A percentile compares a stretch with the other conserved stretches of the same genome.
Conservation (phyloP, 2,888 invertebrate genomes). For the Nineta flava region DNA sequence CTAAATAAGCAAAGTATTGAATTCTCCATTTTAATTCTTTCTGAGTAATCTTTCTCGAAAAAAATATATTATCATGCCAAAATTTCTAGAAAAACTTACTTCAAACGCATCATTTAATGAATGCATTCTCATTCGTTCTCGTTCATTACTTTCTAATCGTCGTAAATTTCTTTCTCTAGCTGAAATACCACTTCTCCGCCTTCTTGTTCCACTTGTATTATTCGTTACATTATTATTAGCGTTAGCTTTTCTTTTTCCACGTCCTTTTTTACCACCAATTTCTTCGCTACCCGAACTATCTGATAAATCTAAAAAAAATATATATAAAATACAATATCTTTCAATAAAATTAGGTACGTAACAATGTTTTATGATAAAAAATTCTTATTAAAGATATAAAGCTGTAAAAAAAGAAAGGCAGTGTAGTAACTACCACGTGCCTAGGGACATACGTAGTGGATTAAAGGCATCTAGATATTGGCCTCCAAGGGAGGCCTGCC, state of each 20-base stretch:
- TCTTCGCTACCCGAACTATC: constrained; percentile 6
- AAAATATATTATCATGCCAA: too few relatives aligned
- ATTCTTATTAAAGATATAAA: too few relatives aligned
- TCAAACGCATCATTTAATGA: constrained; percentile 65
- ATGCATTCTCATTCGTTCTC: constrained; percentile 68
- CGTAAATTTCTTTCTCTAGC: constrained; percentile 54
- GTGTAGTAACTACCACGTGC: too few relatives aligned
- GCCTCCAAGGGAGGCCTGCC: too few relatives aligned
- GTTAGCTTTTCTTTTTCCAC: constrained; percentile 21
- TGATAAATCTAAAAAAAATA: constrained; percentile 4
- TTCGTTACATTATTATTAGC: constrained; percentile 22
- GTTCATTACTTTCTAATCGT: constrained; percentile 60
- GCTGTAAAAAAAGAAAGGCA: too few relatives aligned
- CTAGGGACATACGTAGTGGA: too few relatives aligned
- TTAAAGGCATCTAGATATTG: too few relatives aligned
- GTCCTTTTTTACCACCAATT: constrained; percentile 9
- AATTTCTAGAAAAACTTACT: constrained; percentile 32
- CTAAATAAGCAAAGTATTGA: too few relatives aligned
- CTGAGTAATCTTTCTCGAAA: too few relatives aligned
- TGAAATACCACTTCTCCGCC: constrained; percentile 41
- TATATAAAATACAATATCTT: not conserved
- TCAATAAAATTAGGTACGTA: too few relatives aligned
- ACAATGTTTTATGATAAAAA: too few relatives aligned
- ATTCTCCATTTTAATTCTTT: too few relatives aligned
- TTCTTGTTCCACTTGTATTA: constrained; percentile 23